Percentiles rank a stretch among this genome's conserved stretches.
These are phyloP conservation scores for Channa argus DNA, from an alignment of 2,113 vertebrate genomes.

Conservation along the genomic window DNA sequence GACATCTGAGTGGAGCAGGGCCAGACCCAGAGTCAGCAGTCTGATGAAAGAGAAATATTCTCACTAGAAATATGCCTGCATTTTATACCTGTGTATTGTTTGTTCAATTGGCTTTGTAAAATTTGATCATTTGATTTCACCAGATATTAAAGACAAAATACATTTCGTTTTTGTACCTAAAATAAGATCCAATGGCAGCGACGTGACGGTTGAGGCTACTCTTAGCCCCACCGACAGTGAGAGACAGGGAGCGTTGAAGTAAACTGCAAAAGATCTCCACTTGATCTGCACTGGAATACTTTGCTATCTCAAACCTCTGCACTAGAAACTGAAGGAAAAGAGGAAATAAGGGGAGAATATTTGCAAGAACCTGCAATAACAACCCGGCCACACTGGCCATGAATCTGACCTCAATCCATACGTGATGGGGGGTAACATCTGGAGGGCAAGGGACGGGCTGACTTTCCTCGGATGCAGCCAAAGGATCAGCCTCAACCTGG, in stretches of 20 bases:
- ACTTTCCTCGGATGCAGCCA: constrained; percentile 96
- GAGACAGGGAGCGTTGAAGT: constrained; percentile 92
- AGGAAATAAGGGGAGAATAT: not conserved
- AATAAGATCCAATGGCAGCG: constrained; percentile 95
- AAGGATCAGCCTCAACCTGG: constrained; percentile 93
- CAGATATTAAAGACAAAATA: no score
- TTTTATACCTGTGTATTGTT: no score
- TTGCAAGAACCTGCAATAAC: not conserved
- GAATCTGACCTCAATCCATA: constrained; percentile 93
- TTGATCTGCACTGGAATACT: constrained; percentile 98
- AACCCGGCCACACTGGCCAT: not conserved
- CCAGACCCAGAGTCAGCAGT: constrained; percentile 93
- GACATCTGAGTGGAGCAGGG: constrained; percentile 94
- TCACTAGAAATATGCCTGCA: not conserved
- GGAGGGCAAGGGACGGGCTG: constrained; percentile 94
- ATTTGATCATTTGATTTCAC: no score
- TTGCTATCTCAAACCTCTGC: constrained; percentile 98
- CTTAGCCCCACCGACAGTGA: constrained; percentile 90
- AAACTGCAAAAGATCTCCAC: constrained; percentile 97
- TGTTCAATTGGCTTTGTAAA: no score
- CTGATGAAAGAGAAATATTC: constrained; percentile 67
- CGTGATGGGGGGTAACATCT: constrained; percentile 93
- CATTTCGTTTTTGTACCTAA: constrained; percentile 84
- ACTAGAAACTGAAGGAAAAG: constrained; percentile 88
- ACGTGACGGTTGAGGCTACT: constrained; percentile 95